Evolutionary conservation across 1,140 invertebrate species (phyloP).

Genomic region (Ylistrum balloti): DNA sequence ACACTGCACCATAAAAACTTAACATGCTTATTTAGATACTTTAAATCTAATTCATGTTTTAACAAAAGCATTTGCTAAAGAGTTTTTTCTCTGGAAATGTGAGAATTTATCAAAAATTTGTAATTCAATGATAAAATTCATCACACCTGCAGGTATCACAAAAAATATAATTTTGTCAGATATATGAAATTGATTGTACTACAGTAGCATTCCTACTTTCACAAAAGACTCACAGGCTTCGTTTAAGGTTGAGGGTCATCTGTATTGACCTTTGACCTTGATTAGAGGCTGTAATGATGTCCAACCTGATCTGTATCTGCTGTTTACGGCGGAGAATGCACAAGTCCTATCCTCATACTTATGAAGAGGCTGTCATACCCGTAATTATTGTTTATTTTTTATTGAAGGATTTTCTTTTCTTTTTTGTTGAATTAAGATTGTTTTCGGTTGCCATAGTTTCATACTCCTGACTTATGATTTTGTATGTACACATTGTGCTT

Average conservation of each 20-base stretch:
- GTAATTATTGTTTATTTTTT: not conserved
- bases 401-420: not conserved
- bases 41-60: too few relatives aligned
- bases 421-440: not conserved
- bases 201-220: not conserved
- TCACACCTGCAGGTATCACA: too few relatives aligned
- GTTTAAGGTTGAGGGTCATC: not conserved
- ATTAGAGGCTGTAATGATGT: not conserved
- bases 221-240: not conserved
- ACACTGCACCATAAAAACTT: too few relatives aligned
- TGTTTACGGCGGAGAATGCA: conserved; percentile 4
- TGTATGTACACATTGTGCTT: too few relatives aligned
- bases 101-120: too few relatives aligned
- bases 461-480: too few relatives aligned
- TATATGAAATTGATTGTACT: not conserved
- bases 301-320: not conserved
- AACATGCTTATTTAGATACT: too few relatives aligned
- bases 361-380: not conserved
- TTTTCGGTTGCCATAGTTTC: too few relatives aligned
- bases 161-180: not conserved
- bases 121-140: too few relatives aligned
- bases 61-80: too few relatives aligned
- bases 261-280: conserved; percentile 19
- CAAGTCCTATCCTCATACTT: not conserved
- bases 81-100: too few relatives aligned